phyloP scores from a whole-genome alignment of 2,797 vertebrate genomes.

The Odontamblyopus lacepedii region DNA sequence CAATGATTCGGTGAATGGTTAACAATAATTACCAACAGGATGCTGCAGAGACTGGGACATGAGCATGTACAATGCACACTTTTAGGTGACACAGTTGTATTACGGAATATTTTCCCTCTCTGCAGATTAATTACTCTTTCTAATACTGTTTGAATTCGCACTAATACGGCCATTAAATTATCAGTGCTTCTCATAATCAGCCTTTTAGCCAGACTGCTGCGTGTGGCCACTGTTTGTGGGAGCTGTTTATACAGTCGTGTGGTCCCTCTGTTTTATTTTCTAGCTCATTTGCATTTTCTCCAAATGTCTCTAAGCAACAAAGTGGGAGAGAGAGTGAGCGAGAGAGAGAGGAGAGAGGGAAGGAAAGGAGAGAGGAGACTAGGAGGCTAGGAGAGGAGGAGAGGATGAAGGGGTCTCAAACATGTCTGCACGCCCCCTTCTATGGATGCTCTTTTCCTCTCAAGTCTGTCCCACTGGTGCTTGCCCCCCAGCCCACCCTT shows the following conservation, averaged over 20 bases:
- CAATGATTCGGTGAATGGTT: constrained; percentile 71
- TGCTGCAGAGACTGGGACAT: constrained; percentile 50
- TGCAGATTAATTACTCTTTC: constrained; percentile 73
- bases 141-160: constrained; percentile 71
- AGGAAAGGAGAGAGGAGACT: constrained; percentile 7
- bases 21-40: constrained; percentile 74
- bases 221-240: constrained; percentile 63
- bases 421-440: constrained; percentile 53
- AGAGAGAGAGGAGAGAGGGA: constrained; percentile 34
- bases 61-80: constrained; percentile 43
- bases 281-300: constrained; percentile 72
- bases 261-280: constrained; percentile 57
- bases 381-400: constrained; percentile 20
- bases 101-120: constrained; percentile 52
- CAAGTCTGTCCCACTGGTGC: constrained; percentile 54
- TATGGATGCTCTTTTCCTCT: constrained; percentile 56
- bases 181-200: constrained; percentile 75
- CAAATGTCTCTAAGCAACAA: constrained; percentile 73
- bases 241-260: constrained; percentile 70
- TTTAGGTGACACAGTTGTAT: constrained; percentile 43
- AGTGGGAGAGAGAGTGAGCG: constrained; percentile 32
- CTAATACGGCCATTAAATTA: constrained; percentile 74
- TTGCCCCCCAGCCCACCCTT: constrained; percentile 22
- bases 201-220: constrained; percentile 65
- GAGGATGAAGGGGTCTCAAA: constrained; percentile 62